Evolutionary conservation across 1,140 invertebrate genomes (phyloP), one percentile per base, ranked within the genome.

Genomic region (Notospermus geniculatus): DNA sequence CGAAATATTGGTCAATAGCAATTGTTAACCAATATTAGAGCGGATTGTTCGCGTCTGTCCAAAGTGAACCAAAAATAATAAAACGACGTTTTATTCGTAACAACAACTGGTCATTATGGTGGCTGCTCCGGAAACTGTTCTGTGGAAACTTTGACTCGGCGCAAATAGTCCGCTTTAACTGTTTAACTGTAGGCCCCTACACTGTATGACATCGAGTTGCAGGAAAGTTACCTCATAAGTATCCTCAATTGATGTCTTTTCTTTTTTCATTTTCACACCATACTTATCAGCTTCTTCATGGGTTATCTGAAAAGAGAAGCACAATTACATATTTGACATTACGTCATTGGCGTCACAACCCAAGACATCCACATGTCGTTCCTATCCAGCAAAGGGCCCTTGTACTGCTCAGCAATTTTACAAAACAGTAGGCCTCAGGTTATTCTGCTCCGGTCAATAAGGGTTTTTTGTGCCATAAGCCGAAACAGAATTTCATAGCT

Each of bases 191-290:
- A 19, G 11, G 19, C 39, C 11, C 11, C 19, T 19, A 43, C 39
- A 11, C 11, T 23, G 17, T 22, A 56, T 29, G 43, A 15, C 28
- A n/a, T n/a, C n/a, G n/a, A n/a, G n/a, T n/a, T n/a, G n/a, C n/a
- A n/a, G n/a, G n/a, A n/a, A n/a, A n/a, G n/a, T 65, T 73, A 83
- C 82, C 63, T 91, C 87, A 82, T 87, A 91, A 69, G 87, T 85
- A 17, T 81, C 77, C 81, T 91, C 89, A 63, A 91, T 70, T 0
- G 88, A 52, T 88, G 1, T 88, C 84, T 77, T 89, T 85, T 62
- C 83, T 74, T 86, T 85, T 67, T 88, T 89, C 82, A 88, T 85
- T 66, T 81, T 67, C 28, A 91, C 80, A 9, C 89, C 89, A 71
- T 79, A 71, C 74, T 87, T 85, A 65, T 87, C 81, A 32, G 86